Conservation (phyloP, 2,797 vertebrate genomes). For the Urosaurus nigricauda region DNA sequence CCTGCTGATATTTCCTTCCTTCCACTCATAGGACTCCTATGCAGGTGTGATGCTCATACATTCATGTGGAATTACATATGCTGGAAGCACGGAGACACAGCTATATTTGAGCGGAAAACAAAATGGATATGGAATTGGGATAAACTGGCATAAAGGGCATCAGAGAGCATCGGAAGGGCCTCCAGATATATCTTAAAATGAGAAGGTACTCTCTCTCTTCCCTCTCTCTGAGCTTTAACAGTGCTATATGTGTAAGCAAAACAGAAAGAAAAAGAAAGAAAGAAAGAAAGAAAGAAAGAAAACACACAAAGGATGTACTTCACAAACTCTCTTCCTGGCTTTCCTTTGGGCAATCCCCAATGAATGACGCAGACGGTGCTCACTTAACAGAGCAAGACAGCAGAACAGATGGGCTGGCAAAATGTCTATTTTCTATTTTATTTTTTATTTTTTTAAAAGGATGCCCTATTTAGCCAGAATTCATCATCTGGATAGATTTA, state of each 20-base stretch:
- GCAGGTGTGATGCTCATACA: not conserved
- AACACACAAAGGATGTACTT: constrained; percentile 30
- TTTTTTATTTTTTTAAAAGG: not conserved
- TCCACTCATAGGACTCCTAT: not conserved
- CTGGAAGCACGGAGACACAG: not conserved
- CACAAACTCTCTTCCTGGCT: not conserved
- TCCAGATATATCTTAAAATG: not conserved
- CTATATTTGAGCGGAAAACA: not conserved
- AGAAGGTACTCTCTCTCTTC: not conserved
- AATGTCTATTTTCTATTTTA: not conserved
- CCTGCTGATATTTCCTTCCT: not conserved
- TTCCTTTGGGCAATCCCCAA: constrained; percentile 6
- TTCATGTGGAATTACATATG: not conserved
- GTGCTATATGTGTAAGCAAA: not conserved
- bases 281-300: not conserved
- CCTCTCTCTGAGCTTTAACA: not conserved
- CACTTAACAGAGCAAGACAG: constrained; percentile 37
- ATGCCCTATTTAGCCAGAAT: constrained; percentile 36
- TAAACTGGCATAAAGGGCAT: constrained; percentile 13
- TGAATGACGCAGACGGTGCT: not conserved
- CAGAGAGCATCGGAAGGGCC: not conserved
- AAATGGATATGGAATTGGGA: not conserved
- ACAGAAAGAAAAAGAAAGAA: no score
- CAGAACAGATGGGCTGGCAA: constrained; percentile 35
- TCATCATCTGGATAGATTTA: constrained; percentile 39